Percentiles rank a stretch among this genome's conserved stretches.
These are phyloP conservation scores for Malurus alboscapulatus DNA, from an alignment of 2,113 vertebrate genomes.

Conservation along the genomic window DNA sequence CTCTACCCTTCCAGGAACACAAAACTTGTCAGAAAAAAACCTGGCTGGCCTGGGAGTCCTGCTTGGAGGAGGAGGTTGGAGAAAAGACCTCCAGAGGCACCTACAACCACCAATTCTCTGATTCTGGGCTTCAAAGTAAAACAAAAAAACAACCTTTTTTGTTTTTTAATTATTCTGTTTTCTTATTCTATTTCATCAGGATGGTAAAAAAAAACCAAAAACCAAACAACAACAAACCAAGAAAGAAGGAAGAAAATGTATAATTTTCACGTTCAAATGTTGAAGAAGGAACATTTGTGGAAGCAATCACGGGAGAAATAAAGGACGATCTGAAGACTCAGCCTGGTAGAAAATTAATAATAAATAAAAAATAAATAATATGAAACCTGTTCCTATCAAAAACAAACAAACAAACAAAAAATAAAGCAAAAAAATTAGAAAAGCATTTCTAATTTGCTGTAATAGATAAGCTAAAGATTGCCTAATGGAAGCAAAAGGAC, in stretches of 20 bases:
- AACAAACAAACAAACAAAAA: background rate
- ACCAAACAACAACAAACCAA: background rate
- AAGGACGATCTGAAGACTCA: background rate
- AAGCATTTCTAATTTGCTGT: background rate
- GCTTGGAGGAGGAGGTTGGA: background rate
- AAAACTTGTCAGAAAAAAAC: background rate
- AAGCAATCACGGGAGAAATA: background rate
- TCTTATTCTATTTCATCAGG: background rate
- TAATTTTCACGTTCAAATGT: background rate
- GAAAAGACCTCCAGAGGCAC: background rate
- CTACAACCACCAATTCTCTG: background rate
- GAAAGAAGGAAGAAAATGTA: background rate
- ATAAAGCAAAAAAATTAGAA: background rate
- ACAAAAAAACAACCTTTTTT: background rate
- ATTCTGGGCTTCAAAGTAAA: background rate
- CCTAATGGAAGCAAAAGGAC: background rate
- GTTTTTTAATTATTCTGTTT: background rate
- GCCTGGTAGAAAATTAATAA: background rate
- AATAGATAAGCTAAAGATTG: background rate
- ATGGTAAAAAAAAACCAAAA: background rate
- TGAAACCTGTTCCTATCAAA: background rate
- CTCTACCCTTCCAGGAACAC: background rate
- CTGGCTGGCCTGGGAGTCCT: background rate
- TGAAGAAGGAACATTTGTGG: background rate
- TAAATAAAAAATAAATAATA: background rate